A percentile compares a stretch with the other conserved stretches of the same genome.
These are phyloP conservation scores for human DNA, from an alignment of 2,113 vertebrate genomes.

Conservation along the genomic window GRCh38 chrX:78311001-78311500, in stretches of 20 bases:
- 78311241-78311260: conserved; percentile 6
- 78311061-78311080: not conserved
- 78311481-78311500: no score
- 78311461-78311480: not conserved
- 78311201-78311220: not conserved
- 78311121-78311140: not conserved
- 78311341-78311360: not conserved
- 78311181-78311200: not conserved
- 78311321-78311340: not conserved
- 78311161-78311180: not conserved
- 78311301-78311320: not conserved
- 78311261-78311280: not conserved
- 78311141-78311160: not conserved
- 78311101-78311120: not conserved
- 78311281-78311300: not conserved
- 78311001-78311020: not conserved
- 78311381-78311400: not conserved
- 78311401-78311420: not conserved
- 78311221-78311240: not conserved
- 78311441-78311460: not conserved
- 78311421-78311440: not conserved
- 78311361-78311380: not conserved
- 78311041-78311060: not conserved
- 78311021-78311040: not conserved
- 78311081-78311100: not conserved